phyloP scores from a whole-genome alignment of 2,888 invertebrate species.

The Tholera decimalis region DNA sequence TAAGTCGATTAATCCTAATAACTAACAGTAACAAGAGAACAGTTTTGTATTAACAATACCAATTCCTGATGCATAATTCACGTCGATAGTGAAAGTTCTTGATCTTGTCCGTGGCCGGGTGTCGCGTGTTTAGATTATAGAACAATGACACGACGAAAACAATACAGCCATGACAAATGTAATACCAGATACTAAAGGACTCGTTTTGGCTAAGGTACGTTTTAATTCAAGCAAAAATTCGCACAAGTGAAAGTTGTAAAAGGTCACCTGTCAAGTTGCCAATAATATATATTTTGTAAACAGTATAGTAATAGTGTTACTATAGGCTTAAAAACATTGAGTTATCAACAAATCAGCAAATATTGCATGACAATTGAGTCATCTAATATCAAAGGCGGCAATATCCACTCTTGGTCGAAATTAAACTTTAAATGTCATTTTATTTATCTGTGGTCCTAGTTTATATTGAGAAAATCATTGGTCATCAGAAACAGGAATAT shows the following conservation, averaged over 20 bases:
- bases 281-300: slow-evolving; percentile 53
- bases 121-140: slow-evolving; percentile 50
- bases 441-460: no score
- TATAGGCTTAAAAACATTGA: slow-evolving; percentile 33
- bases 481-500: no score
- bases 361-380: slow-evolving; percentile 62
- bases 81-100: slow-evolving; percentile 81
- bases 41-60: slow-evolving; percentile 56
- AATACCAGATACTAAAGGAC: slow-evolving; percentile 34
- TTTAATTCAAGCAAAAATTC: slow-evolving; percentile 37
- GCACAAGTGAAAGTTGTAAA: slow-evolving; percentile 58
- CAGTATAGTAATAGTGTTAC: slow-evolving; percentile 35
- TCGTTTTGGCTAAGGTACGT: slow-evolving; percentile 18
- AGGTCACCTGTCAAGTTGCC: slow-evolving; percentile 52
- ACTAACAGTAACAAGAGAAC: slow-evolving; percentile 47
- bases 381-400: no score
- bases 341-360: slow-evolving; percentile 58
- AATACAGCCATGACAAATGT: slow-evolving; percentile 43
- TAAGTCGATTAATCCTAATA: slow-evolving; percentile 25
- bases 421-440: no score
- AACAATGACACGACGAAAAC: slow-evolving; percentile 59
- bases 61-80: slow-evolving; percentile 69
- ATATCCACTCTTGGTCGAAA: no score
- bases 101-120: slow-evolving; percentile 61
- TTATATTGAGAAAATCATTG: no score